A percentile compares a stretch with the other conserved stretches of the same genome.
These are phyloP conservation scores for Heliconius eleuchia DNA, from an alignment of 1,140 invertebrate species.

Conservation along the genomic window DNA sequence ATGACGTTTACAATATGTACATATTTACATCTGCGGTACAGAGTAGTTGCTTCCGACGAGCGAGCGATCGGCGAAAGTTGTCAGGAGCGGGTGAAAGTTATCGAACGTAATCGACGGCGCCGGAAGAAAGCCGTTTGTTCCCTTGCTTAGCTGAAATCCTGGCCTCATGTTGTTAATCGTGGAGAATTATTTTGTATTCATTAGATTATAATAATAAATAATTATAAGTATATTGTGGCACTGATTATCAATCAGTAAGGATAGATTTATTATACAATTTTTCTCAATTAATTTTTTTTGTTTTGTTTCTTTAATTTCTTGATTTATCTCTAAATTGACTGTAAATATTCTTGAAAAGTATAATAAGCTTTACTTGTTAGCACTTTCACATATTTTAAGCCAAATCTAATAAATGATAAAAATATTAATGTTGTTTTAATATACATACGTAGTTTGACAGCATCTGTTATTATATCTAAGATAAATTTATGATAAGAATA, in stretches of 20 bases:
- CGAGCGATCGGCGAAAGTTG: constrained; percentile 43
- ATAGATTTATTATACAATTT: too few relatives aligned
- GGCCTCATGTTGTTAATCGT: not conserved
- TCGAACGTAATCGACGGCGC: constrained; percentile 34
- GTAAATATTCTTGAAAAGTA: too few relatives aligned
- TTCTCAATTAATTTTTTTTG: too few relatives aligned
- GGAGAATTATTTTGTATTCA: not conserved
- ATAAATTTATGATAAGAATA: not conserved
- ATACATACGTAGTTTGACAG: too few relatives aligned
- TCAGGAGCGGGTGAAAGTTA: constrained; percentile 44
- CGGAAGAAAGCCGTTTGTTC: constrained; percentile 29
- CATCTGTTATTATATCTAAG: not conserved
- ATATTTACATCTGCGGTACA: not conserved
- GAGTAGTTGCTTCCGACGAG: constrained; percentile 16
- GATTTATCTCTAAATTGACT: too few relatives aligned
- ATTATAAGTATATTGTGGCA: too few relatives aligned
- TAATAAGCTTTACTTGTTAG: too few relatives aligned
- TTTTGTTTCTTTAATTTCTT: too few relatives aligned
- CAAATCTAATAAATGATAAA: not conserved
- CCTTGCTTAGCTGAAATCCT: constrained; percentile 19
- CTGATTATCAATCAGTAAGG: too few relatives aligned
- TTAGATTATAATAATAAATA: not conserved
- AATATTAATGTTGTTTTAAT: too few relatives aligned
- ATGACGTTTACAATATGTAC: not conserved
- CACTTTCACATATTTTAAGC: too few relatives aligned